Percentiles rank a stretch among this genome's conserved stretches.
These are phyloP conservation scores for Dipodomys stephensi DNA, from an alignment of 2,113 vertebrate genomes.

Conservation along the genomic window DNA sequence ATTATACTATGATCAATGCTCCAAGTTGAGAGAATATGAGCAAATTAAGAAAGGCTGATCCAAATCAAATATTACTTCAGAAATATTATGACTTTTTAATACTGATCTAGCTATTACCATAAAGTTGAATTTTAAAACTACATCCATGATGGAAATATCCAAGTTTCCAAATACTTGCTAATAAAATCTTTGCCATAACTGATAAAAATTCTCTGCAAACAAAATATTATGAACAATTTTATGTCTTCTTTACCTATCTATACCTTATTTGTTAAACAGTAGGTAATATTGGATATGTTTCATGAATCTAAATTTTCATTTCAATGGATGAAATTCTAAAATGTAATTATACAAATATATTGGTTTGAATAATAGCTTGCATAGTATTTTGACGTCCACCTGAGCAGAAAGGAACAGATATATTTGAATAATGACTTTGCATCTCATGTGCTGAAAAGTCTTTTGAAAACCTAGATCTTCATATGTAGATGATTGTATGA, in stretches of 20 bases:
- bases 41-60: conserved; percentile 36
- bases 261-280: conserved; percentile 2
- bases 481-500: background rate
- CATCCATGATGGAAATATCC: background rate
- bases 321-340: conserved; percentile 13
- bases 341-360: background rate
- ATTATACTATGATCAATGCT: conserved; percentile 54
- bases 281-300: background rate
- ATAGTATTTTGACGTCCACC: background rate
- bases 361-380: conserved; percentile 15
- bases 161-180: conserved; percentile 1
- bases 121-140: conserved; percentile 47
- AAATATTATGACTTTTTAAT: conserved; percentile 60
- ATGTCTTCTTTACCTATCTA: background rate
- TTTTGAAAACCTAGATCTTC: background rate
- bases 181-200: background rate
- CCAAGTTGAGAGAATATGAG: conserved; percentile 35
- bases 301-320: background rate
- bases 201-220: background rate
- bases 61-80: conserved; percentile 64
- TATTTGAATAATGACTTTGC: conserved; percentile 10
- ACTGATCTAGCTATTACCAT: background rate
- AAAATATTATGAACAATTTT: background rate
- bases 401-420: background rate
- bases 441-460: background rate